Evolutionary conservation across 2,888 invertebrate genomes (phyloP).

Genomic region (Macaria notata): DNA sequence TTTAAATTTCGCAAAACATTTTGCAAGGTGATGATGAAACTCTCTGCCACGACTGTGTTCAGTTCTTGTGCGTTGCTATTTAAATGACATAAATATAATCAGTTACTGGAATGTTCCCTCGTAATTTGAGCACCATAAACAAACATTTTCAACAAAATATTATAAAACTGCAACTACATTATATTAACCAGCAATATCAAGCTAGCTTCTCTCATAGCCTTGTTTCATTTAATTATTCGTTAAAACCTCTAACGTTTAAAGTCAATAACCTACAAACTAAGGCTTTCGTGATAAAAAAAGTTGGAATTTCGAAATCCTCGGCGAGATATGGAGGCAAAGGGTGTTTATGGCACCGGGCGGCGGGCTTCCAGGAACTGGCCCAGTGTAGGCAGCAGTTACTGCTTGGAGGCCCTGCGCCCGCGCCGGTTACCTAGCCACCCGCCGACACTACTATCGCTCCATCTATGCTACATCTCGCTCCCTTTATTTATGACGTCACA

Average conservation of each 20-base stretch:
- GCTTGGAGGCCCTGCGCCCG: constrained; percentile 29
- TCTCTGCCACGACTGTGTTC: neutral
- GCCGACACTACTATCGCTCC: constrained; percentile 30
- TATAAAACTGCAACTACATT: too few species aligned
- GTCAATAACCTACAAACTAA: constrained; percentile 41
- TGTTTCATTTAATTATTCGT: constrained; percentile 5
- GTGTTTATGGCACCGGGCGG: constrained; percentile 52
- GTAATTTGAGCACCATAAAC: too few species aligned
- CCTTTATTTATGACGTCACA: constrained; percentile 69
- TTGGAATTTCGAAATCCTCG: constrained; percentile 48
- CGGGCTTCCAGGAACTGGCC: constrained; percentile 58
- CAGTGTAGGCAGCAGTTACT: constrained; percentile 15
- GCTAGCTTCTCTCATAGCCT: neutral
- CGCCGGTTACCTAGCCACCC: constrained; percentile 51
- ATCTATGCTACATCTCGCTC: constrained; percentile 35
- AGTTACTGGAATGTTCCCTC: too few species aligned
- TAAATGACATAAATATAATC: neutral
- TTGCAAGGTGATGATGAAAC: constrained; percentile 16
- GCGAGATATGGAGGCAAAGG: constrained; percentile 39
- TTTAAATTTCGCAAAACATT: constrained; percentile 41
- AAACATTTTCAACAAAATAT: too few species aligned
- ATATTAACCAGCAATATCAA: too few species aligned
- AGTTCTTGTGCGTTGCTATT: neutral
- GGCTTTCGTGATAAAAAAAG: constrained; percentile 42
- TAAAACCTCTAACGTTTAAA: constrained; percentile 24